Evolutionary conservation across 1,140 invertebrate genomes (phyloP).

Genomic region (Drosophila oshimai): DNA sequence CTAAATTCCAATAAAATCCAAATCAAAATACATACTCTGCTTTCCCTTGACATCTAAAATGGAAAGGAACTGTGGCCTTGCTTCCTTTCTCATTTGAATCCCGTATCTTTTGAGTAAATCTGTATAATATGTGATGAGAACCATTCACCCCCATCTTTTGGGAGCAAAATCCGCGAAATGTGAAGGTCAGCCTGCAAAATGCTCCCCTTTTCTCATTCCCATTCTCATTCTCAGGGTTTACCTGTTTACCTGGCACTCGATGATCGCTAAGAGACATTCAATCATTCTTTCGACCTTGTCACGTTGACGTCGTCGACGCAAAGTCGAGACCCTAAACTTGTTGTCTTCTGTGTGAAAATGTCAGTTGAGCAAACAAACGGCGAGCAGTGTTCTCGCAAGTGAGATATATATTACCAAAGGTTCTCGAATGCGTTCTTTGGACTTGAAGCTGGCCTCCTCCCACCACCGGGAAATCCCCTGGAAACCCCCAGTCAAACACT

Average conservation of each 20-base stretch:
- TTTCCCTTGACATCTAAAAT: too few species aligned
- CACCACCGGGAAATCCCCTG: background rate
- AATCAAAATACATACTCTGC: too few species aligned
- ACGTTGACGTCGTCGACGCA: conserved; percentile 17
- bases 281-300: conserved; percentile 56
- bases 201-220: conserved; percentile 19
- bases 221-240: too few species aligned
- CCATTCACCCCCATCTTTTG: background rate
- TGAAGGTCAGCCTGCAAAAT: conserved; percentile 41
- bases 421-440: conserved; percentile 41
- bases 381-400: conserved; percentile 26
- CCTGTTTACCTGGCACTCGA: conserved; percentile 32
- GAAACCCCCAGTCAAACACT: background rate
- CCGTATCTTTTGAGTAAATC: too few species aligned
- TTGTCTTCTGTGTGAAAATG: conserved; percentile 70
- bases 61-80: too few species aligned
- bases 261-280: conserved; percentile 53
- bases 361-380: conserved; percentile 52
- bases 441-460: background rate
- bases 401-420: conserved; percentile 44
- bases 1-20: too few species aligned
- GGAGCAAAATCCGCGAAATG: conserved; percentile 9
- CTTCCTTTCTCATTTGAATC: too few species aligned
- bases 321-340: conserved; percentile 55
- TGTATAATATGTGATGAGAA: too few species aligned